Conservation (phyloP, 2,888 invertebrate species). For the Artemia sinica region DNA sequence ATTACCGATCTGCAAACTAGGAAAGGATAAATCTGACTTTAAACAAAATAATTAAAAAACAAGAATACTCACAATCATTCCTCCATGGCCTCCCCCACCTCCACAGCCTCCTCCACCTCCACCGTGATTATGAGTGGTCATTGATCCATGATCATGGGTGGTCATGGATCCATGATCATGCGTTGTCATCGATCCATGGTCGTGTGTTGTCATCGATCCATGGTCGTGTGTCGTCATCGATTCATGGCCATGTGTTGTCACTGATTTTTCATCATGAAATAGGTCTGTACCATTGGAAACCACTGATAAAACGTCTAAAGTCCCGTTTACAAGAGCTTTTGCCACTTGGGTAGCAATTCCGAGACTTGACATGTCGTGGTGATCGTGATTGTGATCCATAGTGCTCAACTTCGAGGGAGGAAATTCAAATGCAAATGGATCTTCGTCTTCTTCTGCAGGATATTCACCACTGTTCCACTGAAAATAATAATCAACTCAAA, state of each 20-base stretch:
- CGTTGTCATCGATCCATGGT: neutral
- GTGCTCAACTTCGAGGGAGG: neutral
- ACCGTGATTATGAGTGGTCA: conserved; percentile 7
- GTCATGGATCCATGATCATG: neutral
- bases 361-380: conserved; percentile 2
- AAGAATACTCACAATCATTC: neutral
- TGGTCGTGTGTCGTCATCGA: neutral
- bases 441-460: neutral
- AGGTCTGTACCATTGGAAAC: neutral
- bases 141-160: conserved; percentile 4
- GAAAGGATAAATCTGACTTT: too few species aligned
- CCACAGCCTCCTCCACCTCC: neutral
- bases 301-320: neutral
- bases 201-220: neutral
- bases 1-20: too few species aligned
- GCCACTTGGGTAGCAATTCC: neutral
- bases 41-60: too few species aligned
- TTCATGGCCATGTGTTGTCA: neutral
- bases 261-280: neutral
- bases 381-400: neutral
- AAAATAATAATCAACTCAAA: neutral
- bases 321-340: conserved; percentile 2
- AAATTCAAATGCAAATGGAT: neutral
- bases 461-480: neutral
- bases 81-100: neutral